Base-by-base conservation (phyloP, 2,888 invertebrate genomes). In the Bedellia somnulentella region DNA sequence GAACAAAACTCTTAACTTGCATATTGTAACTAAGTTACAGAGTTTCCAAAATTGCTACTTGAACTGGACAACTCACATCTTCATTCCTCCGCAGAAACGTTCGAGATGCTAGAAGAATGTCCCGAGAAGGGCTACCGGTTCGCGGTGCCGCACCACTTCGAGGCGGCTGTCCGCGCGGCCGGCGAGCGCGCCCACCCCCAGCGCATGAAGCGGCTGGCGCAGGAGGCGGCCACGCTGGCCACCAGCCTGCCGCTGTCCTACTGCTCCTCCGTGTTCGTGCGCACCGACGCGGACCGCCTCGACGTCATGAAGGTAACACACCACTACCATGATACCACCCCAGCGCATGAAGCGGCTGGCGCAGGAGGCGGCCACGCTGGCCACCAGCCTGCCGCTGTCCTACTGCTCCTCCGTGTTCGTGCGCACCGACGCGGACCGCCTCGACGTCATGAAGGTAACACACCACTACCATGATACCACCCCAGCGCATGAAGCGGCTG, bases 321-420 rank as follows among this genome's bases (percentile, higher is more conserved):
- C 5, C 2, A 25, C 5, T 9, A n/a, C n/a, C 11, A 10, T 15
- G 15, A 15, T 15, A 9, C 14, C 24, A 2, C 90, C 93, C 2
- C 82, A 89, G 21, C 80, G 95, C 39, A 89, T 93, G 45, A 92
- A 94, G 62, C 83, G 96, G 12, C 80, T 96, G 31, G 95, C 96
- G 31, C 96, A 95, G 75, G 95, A 96, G 71, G 89, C 93, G 25
- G 93, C 94, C 37, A 95, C 95, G 16, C 80, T 96, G 30, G 92
- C 93, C 40, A 93, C 93, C 34, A 89, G 90, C 42, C 79, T 96
- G 48, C 96, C 96, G 38, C 81, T 96, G 33, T 93, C 93, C 28
- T 91, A 88, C 66, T 92, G 91, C 61, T 93, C 93, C 57, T 91
- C 92, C 40, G 95, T 96, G 38, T 96, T 96, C 80, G 94, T 96